A percentile compares a stretch with the other conserved stretches of the same genome.
phyloP scores from a whole-genome alignment of 2,113 vertebrate genomes.

The Tricholaema leucomelas region DNA sequence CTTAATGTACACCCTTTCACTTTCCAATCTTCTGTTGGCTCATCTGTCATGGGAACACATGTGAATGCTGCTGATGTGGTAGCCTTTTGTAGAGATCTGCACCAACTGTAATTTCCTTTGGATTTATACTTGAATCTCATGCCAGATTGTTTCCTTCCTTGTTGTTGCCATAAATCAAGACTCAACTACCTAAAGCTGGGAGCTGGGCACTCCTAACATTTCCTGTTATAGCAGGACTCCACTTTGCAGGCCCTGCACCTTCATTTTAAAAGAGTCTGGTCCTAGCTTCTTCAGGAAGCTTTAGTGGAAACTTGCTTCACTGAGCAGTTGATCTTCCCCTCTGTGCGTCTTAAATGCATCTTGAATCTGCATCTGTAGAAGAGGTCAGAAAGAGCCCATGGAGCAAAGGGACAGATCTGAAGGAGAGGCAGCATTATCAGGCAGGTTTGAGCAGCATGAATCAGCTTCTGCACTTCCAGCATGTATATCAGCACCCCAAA shows the following conservation, averaged over 20 bases:
- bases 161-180: neutral
- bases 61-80: fast-evolving
- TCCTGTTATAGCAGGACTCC: neutral
- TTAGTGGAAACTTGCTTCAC: neutral
- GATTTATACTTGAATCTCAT: neutral
- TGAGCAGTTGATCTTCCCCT: neutral
- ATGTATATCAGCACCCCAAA: neutral
- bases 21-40: neutral
- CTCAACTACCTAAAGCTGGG: neutral
- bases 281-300: neutral
- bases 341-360: neutral
- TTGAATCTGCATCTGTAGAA: neutral
- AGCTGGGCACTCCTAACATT: neutral
- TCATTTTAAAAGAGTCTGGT: neutral
- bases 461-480: neutral
- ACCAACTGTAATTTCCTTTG: neutral
- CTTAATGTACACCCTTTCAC: neutral
- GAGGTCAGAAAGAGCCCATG: neutral
- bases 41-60: neutral
- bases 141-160: neutral
- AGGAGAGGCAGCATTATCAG: neutral
- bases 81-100: neutral
- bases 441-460: neutral
- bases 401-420: neutral
- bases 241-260: neutral